A percentile compares a stretch with the other conserved stretches of the same genome.
phyloP scores from a whole-genome alignment of 2,797 vertebrate genomes.

The Nannoperca australis region DNA sequence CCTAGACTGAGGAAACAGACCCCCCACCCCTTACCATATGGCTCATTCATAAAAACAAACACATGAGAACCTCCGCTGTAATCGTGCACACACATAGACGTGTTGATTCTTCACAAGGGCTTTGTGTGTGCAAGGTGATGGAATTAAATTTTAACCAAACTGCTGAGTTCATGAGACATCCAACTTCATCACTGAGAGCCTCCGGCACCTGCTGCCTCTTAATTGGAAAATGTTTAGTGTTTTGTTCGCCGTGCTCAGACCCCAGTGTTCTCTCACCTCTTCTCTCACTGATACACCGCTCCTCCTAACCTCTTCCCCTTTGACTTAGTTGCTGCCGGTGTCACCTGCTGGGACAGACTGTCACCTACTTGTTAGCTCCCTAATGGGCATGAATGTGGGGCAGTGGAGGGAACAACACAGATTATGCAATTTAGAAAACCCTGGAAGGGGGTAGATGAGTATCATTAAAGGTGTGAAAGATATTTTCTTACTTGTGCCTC shows the following conservation, averaged over 20 bases:
- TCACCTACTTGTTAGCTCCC: constrained; percentile 60
- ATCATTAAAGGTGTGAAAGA: constrained; percentile 23
- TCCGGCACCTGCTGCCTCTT: constrained; percentile 40
- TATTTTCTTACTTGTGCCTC: neutral
- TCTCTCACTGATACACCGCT: constrained; percentile 23
- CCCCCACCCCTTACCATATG: constrained; percentile 18
- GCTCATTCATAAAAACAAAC: constrained; percentile 60
- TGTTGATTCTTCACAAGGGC: constrained; percentile 16
- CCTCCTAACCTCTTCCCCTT: constrained; percentile 36
- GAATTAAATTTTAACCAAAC: neutral
- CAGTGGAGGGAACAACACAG: constrained; percentile 13
- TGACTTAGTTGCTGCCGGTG: constrained; percentile 42
- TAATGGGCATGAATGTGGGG: constrained; percentile 47
- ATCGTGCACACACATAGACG: neutral
- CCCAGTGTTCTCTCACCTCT: constrained; percentile 33
- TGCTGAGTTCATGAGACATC: neutral
- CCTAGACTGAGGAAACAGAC: constrained; percentile 18
- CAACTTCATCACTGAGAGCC: neutral
- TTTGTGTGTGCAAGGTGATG: constrained; percentile 1
- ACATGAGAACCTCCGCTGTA: constrained; percentile 17
- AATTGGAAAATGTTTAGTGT: constrained; percentile 35
- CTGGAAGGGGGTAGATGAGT: constrained; percentile 7
- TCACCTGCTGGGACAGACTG: constrained; percentile 60
- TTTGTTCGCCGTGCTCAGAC: constrained; percentile 10
- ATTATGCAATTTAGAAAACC: constrained; percentile 26